phyloP scores from a whole-genome alignment of 2,888 invertebrate genomes.

The Eupithecia centaureata region DNA sequence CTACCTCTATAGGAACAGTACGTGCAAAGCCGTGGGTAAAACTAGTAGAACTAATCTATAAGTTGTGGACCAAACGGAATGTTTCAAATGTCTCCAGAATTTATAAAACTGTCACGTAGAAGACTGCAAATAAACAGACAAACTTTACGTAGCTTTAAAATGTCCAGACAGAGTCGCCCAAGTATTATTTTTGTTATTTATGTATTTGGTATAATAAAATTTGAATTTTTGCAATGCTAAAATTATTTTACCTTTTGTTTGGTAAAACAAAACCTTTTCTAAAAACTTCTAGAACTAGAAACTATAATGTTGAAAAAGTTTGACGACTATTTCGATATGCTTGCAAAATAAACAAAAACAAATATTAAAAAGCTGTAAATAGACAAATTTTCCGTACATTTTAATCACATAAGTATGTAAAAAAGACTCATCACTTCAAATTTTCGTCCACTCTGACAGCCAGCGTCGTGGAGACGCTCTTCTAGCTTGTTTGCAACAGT shows the following conservation, averaged over 20 bases:
- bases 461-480: too few species aligned
- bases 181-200: neutral
- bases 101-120: neutral
- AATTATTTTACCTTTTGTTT: neutral
- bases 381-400: too few species aligned
- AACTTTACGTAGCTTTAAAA: conserved; percentile 6
- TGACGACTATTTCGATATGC: too few species aligned
- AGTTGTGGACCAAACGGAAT: neutral
- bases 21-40: neutral
- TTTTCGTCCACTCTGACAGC: too few species aligned
- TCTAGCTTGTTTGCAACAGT: too few species aligned
- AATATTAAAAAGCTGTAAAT: too few species aligned
- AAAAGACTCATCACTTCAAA: too few species aligned
- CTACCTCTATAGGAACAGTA: too few species aligned
- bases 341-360: too few species aligned
- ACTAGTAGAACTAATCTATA: neutral
- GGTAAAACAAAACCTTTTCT: too few species aligned
- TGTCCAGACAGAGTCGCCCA: neutral
- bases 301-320: neutral
- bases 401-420: too few species aligned
- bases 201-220: neutral
- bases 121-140: neutral
- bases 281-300: neutral
- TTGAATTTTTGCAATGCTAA: neutral
- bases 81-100: neutral